Conservation (phyloP, 2,888 invertebrate species). For the Neuroscelio doddi region DNA sequence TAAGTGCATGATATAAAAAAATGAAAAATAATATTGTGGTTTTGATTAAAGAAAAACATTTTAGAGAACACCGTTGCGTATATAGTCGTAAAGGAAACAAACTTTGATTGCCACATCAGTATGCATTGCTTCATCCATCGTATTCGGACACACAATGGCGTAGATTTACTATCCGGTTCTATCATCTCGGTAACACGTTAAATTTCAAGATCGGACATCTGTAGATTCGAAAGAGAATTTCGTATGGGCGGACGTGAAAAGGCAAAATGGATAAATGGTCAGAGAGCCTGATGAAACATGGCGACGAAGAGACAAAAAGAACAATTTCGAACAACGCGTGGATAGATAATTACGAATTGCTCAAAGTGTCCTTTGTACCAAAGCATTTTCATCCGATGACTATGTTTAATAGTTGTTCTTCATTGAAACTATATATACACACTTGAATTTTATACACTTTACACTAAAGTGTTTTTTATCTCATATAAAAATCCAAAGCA, state of each 20-base stretch:
- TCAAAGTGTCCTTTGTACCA: slow-evolving; percentile 1
- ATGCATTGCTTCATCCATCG: slow-evolving; percentile 15
- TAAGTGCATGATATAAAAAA: no score
- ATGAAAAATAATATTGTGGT: no score
- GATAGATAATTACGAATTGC: not conserved
- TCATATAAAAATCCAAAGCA: no score
- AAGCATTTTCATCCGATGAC: not conserved
- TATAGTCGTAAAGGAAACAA: slow-evolving; percentile 5
- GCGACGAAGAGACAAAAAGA: not conserved
- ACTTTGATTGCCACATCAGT: slow-evolving; percentile 22
- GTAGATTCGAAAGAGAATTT: not conserved
- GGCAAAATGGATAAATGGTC: not conserved
- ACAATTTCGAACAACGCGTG: not conserved
- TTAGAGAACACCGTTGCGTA: no score
- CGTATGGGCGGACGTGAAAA: not conserved
- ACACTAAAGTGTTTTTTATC: no score
- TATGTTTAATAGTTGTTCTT: not conserved
- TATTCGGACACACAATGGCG: slow-evolving; percentile 1
- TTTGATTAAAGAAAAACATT: no score
- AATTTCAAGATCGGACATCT: slow-evolving; percentile 7
- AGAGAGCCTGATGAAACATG: not conserved
- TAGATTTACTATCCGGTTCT: slow-evolving; percentile 3
- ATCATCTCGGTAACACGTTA: not conserved
- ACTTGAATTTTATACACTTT: no score
- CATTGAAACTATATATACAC: no score